Percentiles rank a stretch among this genome's conserved stretches.
Conservation (phyloP, 2,113 vertebrate species). For the Lates calcarifer region DNA sequence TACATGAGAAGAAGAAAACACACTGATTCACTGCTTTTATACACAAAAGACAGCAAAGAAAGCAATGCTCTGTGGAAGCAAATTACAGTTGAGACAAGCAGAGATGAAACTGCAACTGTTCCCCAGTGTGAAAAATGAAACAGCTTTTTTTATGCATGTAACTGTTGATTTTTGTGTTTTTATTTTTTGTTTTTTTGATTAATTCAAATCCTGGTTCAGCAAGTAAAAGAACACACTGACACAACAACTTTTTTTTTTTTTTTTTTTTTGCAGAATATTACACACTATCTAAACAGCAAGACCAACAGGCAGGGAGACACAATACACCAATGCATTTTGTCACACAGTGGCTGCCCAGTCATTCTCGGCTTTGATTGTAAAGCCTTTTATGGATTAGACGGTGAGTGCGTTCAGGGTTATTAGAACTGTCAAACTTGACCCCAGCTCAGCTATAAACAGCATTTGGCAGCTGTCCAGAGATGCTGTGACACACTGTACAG, state of each 20-base stretch:
- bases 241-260: no score
- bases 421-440: slow-evolving; percentile 79
- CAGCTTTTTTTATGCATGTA: no score
- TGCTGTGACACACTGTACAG: slow-evolving; percentile 58
- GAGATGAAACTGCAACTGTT: background rate
- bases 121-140: background rate
- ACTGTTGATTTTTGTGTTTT: background rate
- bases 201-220: slow-evolving; percentile 6
- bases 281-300: background rate
- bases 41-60: background rate
- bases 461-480: slow-evolving; percentile 64
- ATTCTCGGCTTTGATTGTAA: slow-evolving; percentile 63
- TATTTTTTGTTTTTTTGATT: background rate
- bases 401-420: slow-evolving; percentile 68
- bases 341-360: slow-evolving; percentile 38
- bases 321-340: slow-evolving; percentile 3
- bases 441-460: slow-evolving; percentile 71
- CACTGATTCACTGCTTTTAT: slow-evolving; percentile 12
- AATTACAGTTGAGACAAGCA: background rate
- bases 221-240: background rate
- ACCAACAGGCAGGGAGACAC: slow-evolving; percentile 12
- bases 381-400: slow-evolving; percentile 76
- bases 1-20: slow-evolving; percentile 49
- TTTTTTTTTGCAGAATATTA: background rate
- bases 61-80: background rate